phyloP scores from a whole-genome alignment of 2,797 vertebrate species.

The Acanthurus leucopareius region DNA sequence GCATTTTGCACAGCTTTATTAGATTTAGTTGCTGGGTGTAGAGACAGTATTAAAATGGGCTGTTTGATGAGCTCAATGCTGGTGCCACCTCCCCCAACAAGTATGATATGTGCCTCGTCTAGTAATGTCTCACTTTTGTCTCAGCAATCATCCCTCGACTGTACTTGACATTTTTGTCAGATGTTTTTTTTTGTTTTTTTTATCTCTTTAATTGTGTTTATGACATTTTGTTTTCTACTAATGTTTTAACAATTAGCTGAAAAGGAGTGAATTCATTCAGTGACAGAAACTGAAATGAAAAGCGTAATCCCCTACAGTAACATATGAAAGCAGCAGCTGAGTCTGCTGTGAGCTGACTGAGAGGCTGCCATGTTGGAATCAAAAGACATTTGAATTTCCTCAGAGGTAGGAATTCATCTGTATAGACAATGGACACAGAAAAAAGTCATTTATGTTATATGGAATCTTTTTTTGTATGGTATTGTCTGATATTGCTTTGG shows the following conservation, averaged over 20 bases:
- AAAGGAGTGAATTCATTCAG: background rate
- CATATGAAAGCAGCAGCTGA: slow-evolving; percentile 3
- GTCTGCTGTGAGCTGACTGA: slow-evolving; percentile 12
- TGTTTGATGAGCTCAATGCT: slow-evolving; percentile 54
- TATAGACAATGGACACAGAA: background rate
- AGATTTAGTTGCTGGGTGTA: slow-evolving; percentile 35
- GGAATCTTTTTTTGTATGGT: background rate
- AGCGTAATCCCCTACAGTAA: background rate
- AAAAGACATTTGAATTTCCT: slow-evolving; percentile 32
- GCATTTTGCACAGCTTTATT: slow-evolving; percentile 54
- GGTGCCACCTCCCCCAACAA: slow-evolving; percentile 3
- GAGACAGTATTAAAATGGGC: slow-evolving; percentile 59
- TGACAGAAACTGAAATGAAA: slow-evolving; percentile 19
- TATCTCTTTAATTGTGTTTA: slow-evolving; percentile 22
- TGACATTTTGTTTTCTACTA: background rate
- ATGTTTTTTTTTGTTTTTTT: slow-evolving; percentile 15
- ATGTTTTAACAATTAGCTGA: slow-evolving; percentile 10
- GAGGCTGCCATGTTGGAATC: slow-evolving; percentile 12
- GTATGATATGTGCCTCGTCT: slow-evolving; percentile 17
- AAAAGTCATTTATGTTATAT: background rate
- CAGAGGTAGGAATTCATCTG: slow-evolving; percentile 3
- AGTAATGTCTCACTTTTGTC: background rate
- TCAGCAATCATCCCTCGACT: slow-evolving; percentile 9
- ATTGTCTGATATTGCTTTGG: slow-evolving; percentile 1
- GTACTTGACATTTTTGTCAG: slow-evolving; percentile 13